These are phyloP conservation scores for Idaea aversata DNA, from an alignment of 2,888 invertebrate species.

Conservation along the genomic window DNA sequence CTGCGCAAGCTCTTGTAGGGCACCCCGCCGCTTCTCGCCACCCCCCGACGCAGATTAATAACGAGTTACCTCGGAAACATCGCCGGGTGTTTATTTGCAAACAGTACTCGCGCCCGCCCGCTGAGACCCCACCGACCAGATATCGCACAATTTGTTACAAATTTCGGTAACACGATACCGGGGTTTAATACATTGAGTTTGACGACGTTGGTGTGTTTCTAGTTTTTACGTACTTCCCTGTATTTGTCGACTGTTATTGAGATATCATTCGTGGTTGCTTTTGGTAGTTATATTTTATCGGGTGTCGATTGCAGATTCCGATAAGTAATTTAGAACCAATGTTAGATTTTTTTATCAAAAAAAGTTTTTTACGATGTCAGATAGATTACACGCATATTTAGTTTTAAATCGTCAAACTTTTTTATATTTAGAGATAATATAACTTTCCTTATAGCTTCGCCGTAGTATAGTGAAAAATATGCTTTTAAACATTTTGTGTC, in stretches of 20 bases:
- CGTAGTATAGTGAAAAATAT: no score
- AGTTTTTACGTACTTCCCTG: no score
- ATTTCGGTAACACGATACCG: conserved; percentile 60
- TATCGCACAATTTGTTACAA: conserved; percentile 64
- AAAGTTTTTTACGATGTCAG: not conserved
- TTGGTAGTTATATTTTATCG: not conserved
- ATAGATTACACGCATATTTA: no score
- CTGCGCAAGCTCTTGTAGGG: conserved; percentile 38
- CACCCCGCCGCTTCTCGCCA: conserved; percentile 14
- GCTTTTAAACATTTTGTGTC: not conserved
- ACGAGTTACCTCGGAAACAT: conserved; percentile 35
- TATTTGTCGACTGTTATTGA: not conserved
- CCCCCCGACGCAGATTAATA: conserved; percentile 18
- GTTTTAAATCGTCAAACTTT: no score
- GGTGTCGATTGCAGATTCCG: not conserved
- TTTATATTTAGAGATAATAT: no score
- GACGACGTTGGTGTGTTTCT: no score
- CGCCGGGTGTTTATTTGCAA: conserved; percentile 79
- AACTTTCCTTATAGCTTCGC: no score
- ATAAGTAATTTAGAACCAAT: not conserved
- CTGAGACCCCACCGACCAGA: conserved; percentile 45
- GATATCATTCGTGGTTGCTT: not conserved
- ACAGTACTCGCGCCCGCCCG: conserved; percentile 66
- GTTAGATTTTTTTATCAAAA: not conserved
- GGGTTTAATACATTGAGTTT: conserved; percentile 3